Evolutionary conservation across 1,140 invertebrate genomes (phyloP).

Genomic region (Wasmannia auropunctata): DNA sequence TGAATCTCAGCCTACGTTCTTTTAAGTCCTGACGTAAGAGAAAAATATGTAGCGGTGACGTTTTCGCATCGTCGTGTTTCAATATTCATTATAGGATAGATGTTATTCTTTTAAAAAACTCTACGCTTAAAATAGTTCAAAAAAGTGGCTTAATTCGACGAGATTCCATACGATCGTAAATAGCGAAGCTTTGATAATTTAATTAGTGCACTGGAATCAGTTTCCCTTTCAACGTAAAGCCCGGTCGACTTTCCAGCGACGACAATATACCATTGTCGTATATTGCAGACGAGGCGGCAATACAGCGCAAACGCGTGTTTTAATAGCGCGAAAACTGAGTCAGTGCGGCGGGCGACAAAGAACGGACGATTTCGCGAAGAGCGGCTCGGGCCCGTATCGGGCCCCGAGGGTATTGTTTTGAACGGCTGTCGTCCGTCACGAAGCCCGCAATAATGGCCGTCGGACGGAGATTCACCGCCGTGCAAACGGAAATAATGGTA

Average conservation of each 20-base stretch:
- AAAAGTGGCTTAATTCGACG: background rate
- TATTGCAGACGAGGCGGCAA: background rate
- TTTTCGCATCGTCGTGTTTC: background rate
- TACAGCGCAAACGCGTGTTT: constrained; percentile 12
- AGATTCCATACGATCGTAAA: background rate
- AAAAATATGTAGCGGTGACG: background rate
- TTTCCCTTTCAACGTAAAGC: background rate
- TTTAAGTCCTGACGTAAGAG: background rate
- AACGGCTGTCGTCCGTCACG: constrained; percentile 61
- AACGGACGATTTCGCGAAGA: constrained; percentile 28
- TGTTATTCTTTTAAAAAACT: background rate
- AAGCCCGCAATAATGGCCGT: constrained; percentile 46
- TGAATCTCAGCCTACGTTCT: background rate
- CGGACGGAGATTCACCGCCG: constrained; percentile 28
- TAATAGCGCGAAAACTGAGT: constrained; percentile 41
- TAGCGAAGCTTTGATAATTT: background rate
- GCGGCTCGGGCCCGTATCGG: constrained; percentile 6
- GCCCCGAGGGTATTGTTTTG: constrained; percentile 58
- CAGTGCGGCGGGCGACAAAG: constrained; percentile 23
- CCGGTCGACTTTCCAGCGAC: background rate
- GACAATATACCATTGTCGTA: background rate
- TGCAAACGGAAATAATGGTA: constrained; percentile 65
- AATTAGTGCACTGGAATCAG: background rate
- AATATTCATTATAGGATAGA: background rate
- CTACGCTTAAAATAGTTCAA: background rate